Percentiles rank a stretch among this genome's conserved stretches.
phyloP scores from a whole-genome alignment of 2,888 invertebrate species.

The Cerastoderma edule region DNA sequence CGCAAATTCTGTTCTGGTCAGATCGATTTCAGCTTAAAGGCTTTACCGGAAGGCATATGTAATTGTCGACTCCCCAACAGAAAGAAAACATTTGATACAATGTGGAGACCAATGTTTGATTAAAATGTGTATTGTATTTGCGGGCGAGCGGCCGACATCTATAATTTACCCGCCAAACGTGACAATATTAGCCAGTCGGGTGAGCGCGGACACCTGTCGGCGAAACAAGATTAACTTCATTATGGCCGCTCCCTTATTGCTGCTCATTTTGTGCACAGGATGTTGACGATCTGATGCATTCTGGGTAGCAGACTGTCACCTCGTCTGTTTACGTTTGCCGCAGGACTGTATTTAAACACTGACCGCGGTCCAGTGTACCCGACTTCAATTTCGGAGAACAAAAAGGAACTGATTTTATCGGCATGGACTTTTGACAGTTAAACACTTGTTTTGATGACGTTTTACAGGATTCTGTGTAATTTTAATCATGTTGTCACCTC shows the following conservation, averaged over 20 bases:
- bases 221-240: conserved; percentile 51
- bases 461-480: conserved; percentile 45
- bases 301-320: conserved; percentile 60
- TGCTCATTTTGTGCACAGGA: conserved; percentile 57
- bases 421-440: conserved; percentile 32
- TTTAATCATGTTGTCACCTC: conserved; percentile 28
- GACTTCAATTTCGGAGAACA: conserved; percentile 44
- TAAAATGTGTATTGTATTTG: conserved; percentile 22
- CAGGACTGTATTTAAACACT: conserved; percentile 51
- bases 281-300: conserved; percentile 51
- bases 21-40: too few species aligned
- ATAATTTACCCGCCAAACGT: conserved; percentile 48
- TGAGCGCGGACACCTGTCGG: conserved; percentile 53
- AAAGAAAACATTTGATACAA: conserved; percentile 25
- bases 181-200: conserved; percentile 40
- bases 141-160: conserved; percentile 23
- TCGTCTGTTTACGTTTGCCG: conserved; percentile 55
- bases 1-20: too few species aligned
- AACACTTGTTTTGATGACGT: conserved; percentile 35
- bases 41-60: conserved; percentile 34
- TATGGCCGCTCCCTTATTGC: conserved; percentile 45
- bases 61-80: too few species aligned
- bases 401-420: conserved; percentile 46
- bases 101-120: not conserved
- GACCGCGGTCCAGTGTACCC: conserved; percentile 24